Base-by-base conservation (phyloP, 2,888 invertebrate species). In the Lomographa bimaculata region DNA sequence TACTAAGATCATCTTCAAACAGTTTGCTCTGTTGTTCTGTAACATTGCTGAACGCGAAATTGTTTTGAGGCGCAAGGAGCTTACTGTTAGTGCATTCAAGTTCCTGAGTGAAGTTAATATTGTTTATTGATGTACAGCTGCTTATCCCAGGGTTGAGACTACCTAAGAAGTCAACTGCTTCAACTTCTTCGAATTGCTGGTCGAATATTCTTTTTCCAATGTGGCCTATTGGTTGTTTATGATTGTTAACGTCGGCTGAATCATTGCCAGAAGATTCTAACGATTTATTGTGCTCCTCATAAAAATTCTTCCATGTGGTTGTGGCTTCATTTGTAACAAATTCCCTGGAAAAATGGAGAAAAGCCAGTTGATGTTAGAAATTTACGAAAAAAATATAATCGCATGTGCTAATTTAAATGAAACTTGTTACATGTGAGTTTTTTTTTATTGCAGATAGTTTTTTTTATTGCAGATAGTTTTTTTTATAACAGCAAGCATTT, bases 291-390 rank as follows among this genome's bases (percentile, higher is more conserved):
- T 86, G 85, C 21, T 87, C 80, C 41, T 84, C 89, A 20, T 89
- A 89, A 29, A 86, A 75, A 38, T 79, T 85, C 51, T 81, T 84
- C 89, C 87, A 89, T 9, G 89, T 84, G 1, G 84, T 87, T 2
- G 87, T 86, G 0, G 75, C 86, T 67, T 86, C 89, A 46, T 84
- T 79, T 7, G 80, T 81, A 7, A 71, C 66, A 43, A 85, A 89
- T 43, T 89, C 89, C 1, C 89, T 89, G 72, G 5, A 54, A 37
- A 20, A 14, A 4, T 7, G n/a, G n/a, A n/a, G n/a, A n/a, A n/a
- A n/a, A n/a, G n/a, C n/a, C n/a, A n/a, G n/a, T n/a, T n/a, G n/a
- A n/a, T n/a, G n/a, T n/a, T n/a, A n/a, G n/a, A n/a, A n/a, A n/a
- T n/a, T n/a, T n/a, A n/a, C n/a, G n/a, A n/a, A n/a, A n/a, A n/a